Conservation (phyloP, 2,888 invertebrate species). For the Spodoptera picta region DNA sequence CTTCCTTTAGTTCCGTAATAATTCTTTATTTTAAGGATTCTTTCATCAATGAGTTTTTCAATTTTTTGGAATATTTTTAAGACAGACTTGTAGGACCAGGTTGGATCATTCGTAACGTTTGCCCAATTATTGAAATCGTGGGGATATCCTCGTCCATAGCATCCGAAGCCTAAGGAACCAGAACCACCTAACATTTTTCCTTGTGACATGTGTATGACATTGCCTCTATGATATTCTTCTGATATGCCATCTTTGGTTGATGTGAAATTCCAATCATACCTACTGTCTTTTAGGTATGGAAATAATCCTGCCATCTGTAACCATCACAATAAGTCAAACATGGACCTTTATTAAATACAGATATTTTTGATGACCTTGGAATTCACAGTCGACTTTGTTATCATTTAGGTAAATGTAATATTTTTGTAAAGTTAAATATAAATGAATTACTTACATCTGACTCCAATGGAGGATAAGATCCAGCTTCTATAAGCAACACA, state of each 20-base stretch:
- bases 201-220: constrained; percentile 41
- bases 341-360: no score
- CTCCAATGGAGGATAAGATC: constrained; percentile 56
- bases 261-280: constrained; percentile 60
- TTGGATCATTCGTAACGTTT: constrained; percentile 41
- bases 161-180: constrained; percentile 59
- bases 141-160: constrained; percentile 58
- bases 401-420: no score
- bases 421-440: no score
- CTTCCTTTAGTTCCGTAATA: constrained; percentile 74
- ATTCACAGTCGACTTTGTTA: no score
- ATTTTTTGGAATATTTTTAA: constrained; percentile 59
- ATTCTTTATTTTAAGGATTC: constrained; percentile 27
- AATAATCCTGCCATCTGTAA: constrained; percentile 58
- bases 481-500: constrained; percentile 60
- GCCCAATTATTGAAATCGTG: constrained; percentile 61
- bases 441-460: constrained; percentile 45
- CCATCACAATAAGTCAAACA: background rate
- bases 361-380: no score
- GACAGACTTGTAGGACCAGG: constrained; percentile 59
- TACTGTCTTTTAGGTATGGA: constrained; percentile 38
- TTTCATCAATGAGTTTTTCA: constrained; percentile 52
- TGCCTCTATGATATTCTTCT: constrained; percentile 38
- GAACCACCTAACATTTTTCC: constrained; percentile 66
- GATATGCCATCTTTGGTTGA: constrained; percentile 30